phyloP scores from a whole-genome alignment of 2,888 invertebrate genomes.

The Osedax frankpressi region DNA sequence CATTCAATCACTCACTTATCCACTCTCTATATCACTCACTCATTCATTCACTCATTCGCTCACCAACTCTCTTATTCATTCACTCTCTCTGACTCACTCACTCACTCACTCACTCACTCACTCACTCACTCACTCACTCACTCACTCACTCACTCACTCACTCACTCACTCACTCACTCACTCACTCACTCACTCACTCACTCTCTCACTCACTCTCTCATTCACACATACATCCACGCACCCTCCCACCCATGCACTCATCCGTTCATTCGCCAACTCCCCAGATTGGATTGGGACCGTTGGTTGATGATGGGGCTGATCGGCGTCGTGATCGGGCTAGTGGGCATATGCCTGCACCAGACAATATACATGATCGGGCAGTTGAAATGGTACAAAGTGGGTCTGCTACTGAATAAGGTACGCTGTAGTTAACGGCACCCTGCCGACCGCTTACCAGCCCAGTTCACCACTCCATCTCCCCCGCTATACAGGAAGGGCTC shows the following conservation, averaged over 20 bases:
- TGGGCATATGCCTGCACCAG: slow-evolving; percentile 36
- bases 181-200: slow-evolving; percentile 12
- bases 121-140: slow-evolving; percentile 1
- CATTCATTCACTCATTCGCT: too few relatives aligned
- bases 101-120: neutral
- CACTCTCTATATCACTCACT: too few relatives aligned
- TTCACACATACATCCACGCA: too few relatives aligned
- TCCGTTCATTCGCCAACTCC: neutral
- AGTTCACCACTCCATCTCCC: too few relatives aligned
- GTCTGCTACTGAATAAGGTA: neutral
- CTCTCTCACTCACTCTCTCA: too few relatives aligned
- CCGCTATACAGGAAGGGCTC: slow-evolving; percentile 25
- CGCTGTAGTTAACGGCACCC: too few relatives aligned
- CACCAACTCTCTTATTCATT: too few relatives aligned
- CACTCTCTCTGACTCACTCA: neutral
- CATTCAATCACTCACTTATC: too few relatives aligned
- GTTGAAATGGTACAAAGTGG: slow-evolving; percentile 27
- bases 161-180: slow-evolving; percentile 8
- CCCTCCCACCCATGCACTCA: too few relatives aligned
- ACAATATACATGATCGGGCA: slow-evolving; percentile 26
- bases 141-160: neutral
- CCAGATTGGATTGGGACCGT: slow-evolving; percentile 32
- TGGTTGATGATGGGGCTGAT: slow-evolving; percentile 38
- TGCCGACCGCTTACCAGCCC: too few relatives aligned
- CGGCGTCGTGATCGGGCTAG: slow-evolving; percentile 32